Percentiles rank a stretch among this genome's conserved stretches.
Evolutionary conservation across 1,140 invertebrate species (phyloP).

Genomic region (Drosophila elegans): DNA sequence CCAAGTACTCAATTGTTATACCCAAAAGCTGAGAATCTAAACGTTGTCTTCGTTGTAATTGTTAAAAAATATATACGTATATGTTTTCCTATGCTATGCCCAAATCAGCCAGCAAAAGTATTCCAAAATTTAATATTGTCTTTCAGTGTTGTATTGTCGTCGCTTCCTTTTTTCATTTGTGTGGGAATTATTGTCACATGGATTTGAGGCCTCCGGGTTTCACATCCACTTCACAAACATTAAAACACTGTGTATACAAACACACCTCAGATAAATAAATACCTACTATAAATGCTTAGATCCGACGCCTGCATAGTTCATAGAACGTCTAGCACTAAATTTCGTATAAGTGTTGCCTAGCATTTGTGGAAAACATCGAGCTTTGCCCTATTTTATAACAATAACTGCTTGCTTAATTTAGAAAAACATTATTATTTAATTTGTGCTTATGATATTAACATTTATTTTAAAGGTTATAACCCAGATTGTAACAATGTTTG

Average conservation of each 20-base stretch:
- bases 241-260: conserved; percentile 48
- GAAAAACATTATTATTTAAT: conserved; percentile 45
- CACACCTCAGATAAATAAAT: conserved; percentile 10
- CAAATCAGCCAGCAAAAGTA: conserved; percentile 11
- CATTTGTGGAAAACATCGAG: conserved; percentile 11
- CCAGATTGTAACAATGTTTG: conserved; percentile 41
- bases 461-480: conserved; percentile 9
- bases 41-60: conserved; percentile 33
- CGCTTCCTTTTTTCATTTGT: conserved; percentile 49
- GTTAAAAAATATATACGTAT: conserved; percentile 22
- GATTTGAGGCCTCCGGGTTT: neutral
- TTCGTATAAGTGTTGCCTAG: conserved; percentile 25
- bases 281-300: conserved; percentile 36
- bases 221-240: conserved; percentile 8
- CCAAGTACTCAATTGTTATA: conserved; percentile 12
- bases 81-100: conserved; percentile 40
- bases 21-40: conserved; percentile 23
- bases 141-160: conserved; percentile 63
- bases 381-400: conserved; percentile 27
- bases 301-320: conserved; percentile 48
- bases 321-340: conserved; percentile 40
- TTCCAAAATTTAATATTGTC: conserved; percentile 52
- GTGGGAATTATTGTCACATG: conserved; percentile 15
- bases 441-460: conserved; percentile 43
- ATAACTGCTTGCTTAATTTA: conserved; percentile 59